A percentile compares a stretch with the other conserved stretches of the same genome.
These are phyloP conservation scores for Torymus texanus DNA, from an alignment of 2,888 invertebrate species.

Conservation along the genomic window DNA sequence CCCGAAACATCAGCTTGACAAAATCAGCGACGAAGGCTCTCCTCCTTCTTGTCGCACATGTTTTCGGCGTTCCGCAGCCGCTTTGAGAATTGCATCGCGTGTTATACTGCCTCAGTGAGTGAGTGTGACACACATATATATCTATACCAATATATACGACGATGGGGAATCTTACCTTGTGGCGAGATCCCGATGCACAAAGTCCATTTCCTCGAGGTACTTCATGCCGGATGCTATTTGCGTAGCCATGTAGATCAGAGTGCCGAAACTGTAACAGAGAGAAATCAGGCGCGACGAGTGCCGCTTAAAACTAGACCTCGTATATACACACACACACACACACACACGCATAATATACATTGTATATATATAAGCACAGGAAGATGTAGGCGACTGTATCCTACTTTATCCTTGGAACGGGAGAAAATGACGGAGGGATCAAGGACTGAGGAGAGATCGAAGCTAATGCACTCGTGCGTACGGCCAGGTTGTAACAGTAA, in stretches of 20 bases:
- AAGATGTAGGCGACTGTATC: not conserved
- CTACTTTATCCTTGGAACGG: too few relatives aligned
- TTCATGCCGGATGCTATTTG: conserved; percentile 95
- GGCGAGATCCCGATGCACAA: conserved; percentile 91
- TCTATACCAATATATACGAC: too few relatives aligned
- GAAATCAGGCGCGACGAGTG: conserved; percentile 37
- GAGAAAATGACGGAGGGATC: not conserved
- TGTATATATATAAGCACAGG: not conserved
- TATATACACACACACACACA: not conserved
- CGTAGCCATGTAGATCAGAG: conserved; percentile 89
- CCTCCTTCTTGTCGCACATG: too few relatives aligned
- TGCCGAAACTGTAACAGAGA: conserved; percentile 82
- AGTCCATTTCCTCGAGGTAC: conserved; percentile 89
- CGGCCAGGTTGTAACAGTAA: too few relatives aligned
- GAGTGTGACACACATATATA: too few relatives aligned
- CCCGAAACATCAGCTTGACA: not conserved
- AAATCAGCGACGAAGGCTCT: not conserved
- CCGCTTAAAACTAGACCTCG: conserved; percentile 26
- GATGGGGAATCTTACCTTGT: conserved; percentile 79
- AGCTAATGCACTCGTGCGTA: too few relatives aligned
- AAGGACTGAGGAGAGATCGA: not conserved
- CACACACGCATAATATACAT: too few relatives aligned
- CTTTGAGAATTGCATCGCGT: too few relatives aligned
- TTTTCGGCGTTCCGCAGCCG: too few relatives aligned
- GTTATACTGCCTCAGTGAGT: too few relatives aligned